Evolutionary conservation across 2,888 invertebrate species (phyloP), one percentile per base, ranked within the genome.

Genomic region (Cenopis cana): DNA sequence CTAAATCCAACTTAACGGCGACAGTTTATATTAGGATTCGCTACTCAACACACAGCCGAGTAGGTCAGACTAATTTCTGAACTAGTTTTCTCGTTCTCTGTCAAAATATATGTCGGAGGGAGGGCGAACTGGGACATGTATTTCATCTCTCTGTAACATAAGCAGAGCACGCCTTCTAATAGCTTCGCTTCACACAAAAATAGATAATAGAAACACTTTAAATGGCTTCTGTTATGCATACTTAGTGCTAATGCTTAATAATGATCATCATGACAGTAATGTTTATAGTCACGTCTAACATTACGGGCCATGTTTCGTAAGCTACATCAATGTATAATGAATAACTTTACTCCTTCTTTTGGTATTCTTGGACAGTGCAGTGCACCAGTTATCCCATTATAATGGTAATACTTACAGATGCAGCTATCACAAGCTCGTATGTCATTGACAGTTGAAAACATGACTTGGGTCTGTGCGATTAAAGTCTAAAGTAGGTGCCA

Each of bases 211-310:
- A 61, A 17, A 18, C 18, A 50, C 36, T 50, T 49, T 52, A 36
- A 33, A 50, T 50, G 0, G 36, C 50, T 36, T 62, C 33, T 20
- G 33, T 18, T 20, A 52, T 33, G 50, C 62, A 62, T 52, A 62
- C 52, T 62, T 62, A 62, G 64, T 20, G 36, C 52, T n/a, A 54
- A 54, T 20, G 36, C 52, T n/a, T 38, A 54, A 64, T 54, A n/a
- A 64, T 64, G 64, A 38, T 64, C 38, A 38, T 64, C 38, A 54
- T 54, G 20, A n/a, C 20, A 5, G 20, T 36, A 38, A 20, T 29
- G 46, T 14, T 59, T 29, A 20, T 50, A 29, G 24, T 60, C 33
- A 62, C 33, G 38, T 54, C 36, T 29, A 10, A 54, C 38, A 38
- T 64, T 64, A 64, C 52, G 38, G 20, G 0, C 64, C 52, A 1